Evolutionary conservation across 2,888 invertebrate genomes (phyloP), one percentile per base, ranked within the genome.

Genomic region (Acleris laterana): DNA sequence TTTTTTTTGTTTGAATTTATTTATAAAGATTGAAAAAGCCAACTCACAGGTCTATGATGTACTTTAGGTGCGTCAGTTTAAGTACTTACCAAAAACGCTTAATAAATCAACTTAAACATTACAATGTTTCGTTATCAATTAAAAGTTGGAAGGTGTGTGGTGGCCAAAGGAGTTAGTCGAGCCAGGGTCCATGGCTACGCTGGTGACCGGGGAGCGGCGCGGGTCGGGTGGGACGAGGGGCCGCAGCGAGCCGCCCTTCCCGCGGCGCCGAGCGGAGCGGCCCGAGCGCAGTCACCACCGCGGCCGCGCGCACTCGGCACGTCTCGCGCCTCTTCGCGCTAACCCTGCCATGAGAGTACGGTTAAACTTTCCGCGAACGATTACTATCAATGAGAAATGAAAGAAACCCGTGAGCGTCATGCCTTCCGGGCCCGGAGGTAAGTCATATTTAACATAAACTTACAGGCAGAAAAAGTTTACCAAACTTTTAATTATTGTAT

Each of bases 291-390:
- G 86, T 85, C 77, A 72, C 74, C 72, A 75, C 70, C 72, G 78
- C 74, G 77, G 72, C 68, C 72, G 71, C 71, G 77, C 74, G 75
- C 57, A 63, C 62, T 53, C 19, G 61, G 59, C 71, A 70, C 79
- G 79, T 69, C 48, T 61, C 69, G 62, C 69, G 55, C 56, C 51
- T 57, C 50, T 59, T 70, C 72, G 75, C 65, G 70, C 74, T 77
- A 75, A 74, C 78, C 77, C 76, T 81, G 83, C 80, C 71, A 87
- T 86, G 85, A 76, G 85, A 76, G 77, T 80, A 77, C 87, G 84
- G 74, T 77, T 74, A 86, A 88, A 88, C 79, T 88, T 87, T 87
- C 77, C 80, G 72, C 74, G 75, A 69, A 77, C 72, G 64, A 52
- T 73, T 71, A 79, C 75, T 80, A 77, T 72, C 67, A 68, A 78